Conservation (phyloP, 1,140 invertebrate genomes). For the Zaprionus nigranus region DNA sequence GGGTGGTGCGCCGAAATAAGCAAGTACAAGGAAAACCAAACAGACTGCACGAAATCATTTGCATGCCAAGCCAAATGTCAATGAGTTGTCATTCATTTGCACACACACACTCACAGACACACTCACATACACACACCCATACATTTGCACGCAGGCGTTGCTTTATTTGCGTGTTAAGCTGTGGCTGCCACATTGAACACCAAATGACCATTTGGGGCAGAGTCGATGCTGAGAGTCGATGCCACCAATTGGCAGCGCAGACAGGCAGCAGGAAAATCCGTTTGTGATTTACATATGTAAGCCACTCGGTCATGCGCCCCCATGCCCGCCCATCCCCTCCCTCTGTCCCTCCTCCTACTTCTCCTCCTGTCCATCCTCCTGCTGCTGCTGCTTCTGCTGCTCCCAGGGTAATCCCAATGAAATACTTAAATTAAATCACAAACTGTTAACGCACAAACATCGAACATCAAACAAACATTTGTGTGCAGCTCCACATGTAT, state of each 20-base stretch:
- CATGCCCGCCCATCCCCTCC: background rate
- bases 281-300: conserved; percentile 55
- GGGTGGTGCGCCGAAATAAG: background rate
- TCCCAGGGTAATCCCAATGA: conserved; percentile 41
- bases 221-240: background rate
- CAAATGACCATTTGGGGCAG: conserved; percentile 63
- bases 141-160: conserved; percentile 9
- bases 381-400: conserved; percentile 7
- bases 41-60: conserved; percentile 29
- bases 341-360: background rate
- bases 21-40: conserved; percentile 18
- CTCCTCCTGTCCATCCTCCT: background rate
- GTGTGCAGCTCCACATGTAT: conserved; percentile 2
- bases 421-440: conserved; percentile 58
- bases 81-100: conserved; percentile 32
- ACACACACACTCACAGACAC: conserved; percentile 2
- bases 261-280: conserved; percentile 18
- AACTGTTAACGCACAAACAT: conserved; percentile 50
- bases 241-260: conserved; percentile 7
- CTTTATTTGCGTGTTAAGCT: conserved; percentile 54
- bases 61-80: conserved; percentile 33
- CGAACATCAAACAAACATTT: conserved; percentile 48
- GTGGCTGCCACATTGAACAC: conserved; percentile 61
- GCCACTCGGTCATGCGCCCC: conserved; percentile 19
- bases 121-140: background rate